Evolutionary conservation across 2,797 vertebrate species (phyloP).

Genomic region (Phataginus tricuspis): DNA sequence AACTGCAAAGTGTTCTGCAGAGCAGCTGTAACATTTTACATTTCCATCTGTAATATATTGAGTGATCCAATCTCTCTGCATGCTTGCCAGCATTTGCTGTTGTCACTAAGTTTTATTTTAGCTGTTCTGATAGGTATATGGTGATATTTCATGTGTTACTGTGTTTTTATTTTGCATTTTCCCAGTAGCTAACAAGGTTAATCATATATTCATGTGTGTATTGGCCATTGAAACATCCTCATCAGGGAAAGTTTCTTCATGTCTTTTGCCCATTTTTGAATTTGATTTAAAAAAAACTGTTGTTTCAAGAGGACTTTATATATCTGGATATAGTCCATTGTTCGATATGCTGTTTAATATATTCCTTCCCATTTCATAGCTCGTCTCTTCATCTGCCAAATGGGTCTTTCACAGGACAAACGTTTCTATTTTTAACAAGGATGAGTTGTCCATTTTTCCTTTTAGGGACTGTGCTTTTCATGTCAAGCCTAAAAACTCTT

Average conservation of each 20-base stretch:
- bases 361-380: neutral
- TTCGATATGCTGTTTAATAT: neutral
- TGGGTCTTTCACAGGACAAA: neutral
- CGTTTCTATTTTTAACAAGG: neutral
- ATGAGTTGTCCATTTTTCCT: neutral
- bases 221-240: neutral
- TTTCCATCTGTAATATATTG: neutral
- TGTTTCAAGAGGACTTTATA: neutral
- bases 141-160: neutral
- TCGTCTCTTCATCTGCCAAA: neutral
- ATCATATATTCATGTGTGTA: neutral
- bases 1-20: neutral
- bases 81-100: neutral
- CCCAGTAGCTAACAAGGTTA: neutral
- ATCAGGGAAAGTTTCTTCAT: neutral
- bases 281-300: neutral
- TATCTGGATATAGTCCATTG: neutral
- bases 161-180: neutral
- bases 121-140: neutral
- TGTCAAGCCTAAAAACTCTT: neutral
- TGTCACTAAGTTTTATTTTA: neutral
- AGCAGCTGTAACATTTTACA: neutral
- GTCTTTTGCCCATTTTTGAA: neutral
- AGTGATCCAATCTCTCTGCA: neutral
- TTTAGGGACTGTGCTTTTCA: neutral